A percentile compares a stretch with the other conserved stretches of the same genome.
Conservation (phyloP, 2,888 invertebrate species). For the Apamea epomidion region DNA sequence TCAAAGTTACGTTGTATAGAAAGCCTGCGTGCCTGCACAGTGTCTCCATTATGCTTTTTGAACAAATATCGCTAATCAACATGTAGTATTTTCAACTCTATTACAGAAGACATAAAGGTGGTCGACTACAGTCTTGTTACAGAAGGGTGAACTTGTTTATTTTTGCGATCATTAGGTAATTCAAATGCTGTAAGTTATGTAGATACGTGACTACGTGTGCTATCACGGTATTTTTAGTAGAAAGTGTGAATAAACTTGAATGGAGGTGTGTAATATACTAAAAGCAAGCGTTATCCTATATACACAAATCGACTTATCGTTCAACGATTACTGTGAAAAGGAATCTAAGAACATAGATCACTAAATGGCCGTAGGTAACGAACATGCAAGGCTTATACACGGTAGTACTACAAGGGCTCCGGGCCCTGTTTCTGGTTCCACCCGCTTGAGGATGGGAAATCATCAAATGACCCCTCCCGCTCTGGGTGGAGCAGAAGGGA, state of each 20-base stretch:
- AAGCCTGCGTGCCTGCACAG: constrained; percentile 67
- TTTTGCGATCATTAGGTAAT: constrained; percentile 57
- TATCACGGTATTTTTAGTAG: constrained; percentile 19
- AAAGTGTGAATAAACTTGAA: constrained; percentile 41
- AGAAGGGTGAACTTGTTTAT: constrained; percentile 60
- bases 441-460: too few species aligned
- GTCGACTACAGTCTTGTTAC: constrained; percentile 11
- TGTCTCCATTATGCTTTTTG: constrained; percentile 66
- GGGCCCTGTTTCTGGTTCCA: background rate
- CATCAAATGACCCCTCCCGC: too few species aligned
- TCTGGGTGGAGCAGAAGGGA: too few species aligned
- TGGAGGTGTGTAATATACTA: background rate
- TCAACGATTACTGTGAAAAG: background rate
- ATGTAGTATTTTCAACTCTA: constrained; percentile 49
- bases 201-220: constrained; percentile 9
- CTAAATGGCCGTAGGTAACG: background rate
- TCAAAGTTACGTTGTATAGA: constrained; percentile 63
- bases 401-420: background rate
- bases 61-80: constrained; percentile 41
- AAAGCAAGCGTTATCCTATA: background rate
- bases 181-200: constrained; percentile 47
- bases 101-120: constrained; percentile 19
- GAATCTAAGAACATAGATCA: background rate
- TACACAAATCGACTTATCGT: background rate
- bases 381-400: background rate